Evolutionary conservation across 2,113 vertebrate species (phyloP), one percentile per base, ranked within the genome.

Genomic region (Malurus elegans): DNA sequence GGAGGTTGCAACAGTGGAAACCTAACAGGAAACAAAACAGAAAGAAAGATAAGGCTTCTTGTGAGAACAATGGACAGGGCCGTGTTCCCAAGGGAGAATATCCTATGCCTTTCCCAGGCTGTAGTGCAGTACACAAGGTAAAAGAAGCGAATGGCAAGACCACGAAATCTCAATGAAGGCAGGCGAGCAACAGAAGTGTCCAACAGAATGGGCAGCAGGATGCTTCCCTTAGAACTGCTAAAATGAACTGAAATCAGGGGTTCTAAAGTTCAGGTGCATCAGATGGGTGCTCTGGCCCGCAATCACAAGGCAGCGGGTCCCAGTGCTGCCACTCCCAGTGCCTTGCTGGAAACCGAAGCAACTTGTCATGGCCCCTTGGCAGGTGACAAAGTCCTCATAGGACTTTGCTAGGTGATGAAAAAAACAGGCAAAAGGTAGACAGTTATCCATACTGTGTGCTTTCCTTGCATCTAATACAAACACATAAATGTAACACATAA

Each of bases 241-340:
- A 61, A 90, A 45, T 23, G 38, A 65, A 44, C 8, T 8, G 32
- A 23, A 86, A 79, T 31, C 5, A 54, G 7, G 4, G 4, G 8
- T 51, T 51, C 45, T 31, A 64, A 67, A 18, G 12, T 12, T 53
- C 69, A 91, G 19, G 45, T 31, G 18, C 5, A 45, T 32, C 1
- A 4, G 6, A 24, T 8, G 21, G 12, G 4, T 24, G 6, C n/a
- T 56, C n/a, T 0, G 1, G 21, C 17, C 71, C 44, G 42, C n/a
- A 57, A 15, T 7, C 1, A 3, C 6, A 51, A 12, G 3, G 8
- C 2, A 1, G 16, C 16, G 2, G 1, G n/a, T 72, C 23, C 1
- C 0, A 2, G 11, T 12, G 38, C 42, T 45, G 20, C 26, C 38
- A 38, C 9, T 3, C 12, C 9, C 13, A 40, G 9, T 23, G 14